phyloP scores from a whole-genome alignment of 2,113 vertebrate species.

The Ifrita kowaldi region DNA sequence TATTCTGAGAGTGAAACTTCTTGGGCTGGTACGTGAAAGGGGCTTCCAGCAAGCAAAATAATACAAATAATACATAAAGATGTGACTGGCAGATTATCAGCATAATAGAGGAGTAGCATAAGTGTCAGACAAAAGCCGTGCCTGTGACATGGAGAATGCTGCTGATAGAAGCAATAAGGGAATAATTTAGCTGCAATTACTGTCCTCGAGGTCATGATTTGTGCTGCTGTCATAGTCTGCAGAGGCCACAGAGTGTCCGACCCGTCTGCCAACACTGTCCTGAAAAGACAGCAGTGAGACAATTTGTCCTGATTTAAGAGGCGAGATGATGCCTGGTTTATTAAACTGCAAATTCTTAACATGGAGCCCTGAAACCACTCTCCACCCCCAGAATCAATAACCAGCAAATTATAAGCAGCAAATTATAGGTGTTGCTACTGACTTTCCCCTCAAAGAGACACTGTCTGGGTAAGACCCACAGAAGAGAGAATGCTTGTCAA shows the following conservation, averaged over 20 bases:
- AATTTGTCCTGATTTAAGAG: not conserved
- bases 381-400: not conserved
- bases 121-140: not conserved
- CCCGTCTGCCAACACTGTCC: not conserved
- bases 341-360: not conserved
- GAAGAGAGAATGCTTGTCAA: not conserved
- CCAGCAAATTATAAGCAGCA: not conserved
- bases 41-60: not conserved
- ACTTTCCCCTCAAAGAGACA: not conserved
- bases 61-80: not conserved
- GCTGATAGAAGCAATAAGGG: not conserved
- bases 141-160: not conserved
- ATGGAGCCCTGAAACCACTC: not conserved
- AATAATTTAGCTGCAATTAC: not conserved
- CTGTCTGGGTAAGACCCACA: not conserved
- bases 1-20: not conserved
- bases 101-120: not conserved
- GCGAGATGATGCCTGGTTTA: not conserved
- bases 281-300: not conserved
- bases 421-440: not conserved
- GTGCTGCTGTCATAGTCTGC: not conserved
- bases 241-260: not conserved
- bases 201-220: not conserved
- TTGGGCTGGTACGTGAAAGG: not conserved
- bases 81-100: not conserved